phyloP scores from a whole-genome alignment of 2,797 vertebrate genomes.

The Periparus ater region DNA sequence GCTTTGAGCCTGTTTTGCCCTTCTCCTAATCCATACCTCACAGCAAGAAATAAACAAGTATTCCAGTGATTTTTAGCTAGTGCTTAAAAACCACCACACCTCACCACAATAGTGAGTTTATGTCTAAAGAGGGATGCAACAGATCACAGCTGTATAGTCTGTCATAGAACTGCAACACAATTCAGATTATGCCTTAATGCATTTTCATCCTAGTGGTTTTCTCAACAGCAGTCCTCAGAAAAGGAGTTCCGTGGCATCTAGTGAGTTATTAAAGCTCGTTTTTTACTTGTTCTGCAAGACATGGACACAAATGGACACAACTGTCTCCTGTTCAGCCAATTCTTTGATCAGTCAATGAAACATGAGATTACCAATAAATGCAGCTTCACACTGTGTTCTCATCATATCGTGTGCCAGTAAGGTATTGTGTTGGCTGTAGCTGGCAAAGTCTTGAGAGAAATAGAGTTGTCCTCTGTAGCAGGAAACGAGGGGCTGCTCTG shows the following conservation, averaged over 20 bases:
- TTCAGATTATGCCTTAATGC: neutral
- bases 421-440: neutral
- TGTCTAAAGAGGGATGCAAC: neutral
- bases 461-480: neutral
- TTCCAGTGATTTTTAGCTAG: too few species aligned
- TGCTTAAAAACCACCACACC: too few species aligned
- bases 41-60: too few species aligned
- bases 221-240: neutral
- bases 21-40: too few species aligned
- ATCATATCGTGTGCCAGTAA: neutral
- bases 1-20: too few species aligned
- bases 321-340: neutral
- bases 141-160: neutral
- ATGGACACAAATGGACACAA: neutral
- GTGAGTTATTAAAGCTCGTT: neutral
- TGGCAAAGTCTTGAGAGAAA: neutral
- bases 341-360: neutral
- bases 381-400: neutral
- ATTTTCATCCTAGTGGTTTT: neutral
- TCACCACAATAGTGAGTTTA: neutral
- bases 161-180: neutral
- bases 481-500: neutral
- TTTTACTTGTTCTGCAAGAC: neutral
- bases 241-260: neutral
- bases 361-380: neutral